Evolutionary conservation across 2,888 invertebrate genomes (phyloP), one percentile per base, ranked within the genome.

Genomic region (Dolomedes plantarius): DNA sequence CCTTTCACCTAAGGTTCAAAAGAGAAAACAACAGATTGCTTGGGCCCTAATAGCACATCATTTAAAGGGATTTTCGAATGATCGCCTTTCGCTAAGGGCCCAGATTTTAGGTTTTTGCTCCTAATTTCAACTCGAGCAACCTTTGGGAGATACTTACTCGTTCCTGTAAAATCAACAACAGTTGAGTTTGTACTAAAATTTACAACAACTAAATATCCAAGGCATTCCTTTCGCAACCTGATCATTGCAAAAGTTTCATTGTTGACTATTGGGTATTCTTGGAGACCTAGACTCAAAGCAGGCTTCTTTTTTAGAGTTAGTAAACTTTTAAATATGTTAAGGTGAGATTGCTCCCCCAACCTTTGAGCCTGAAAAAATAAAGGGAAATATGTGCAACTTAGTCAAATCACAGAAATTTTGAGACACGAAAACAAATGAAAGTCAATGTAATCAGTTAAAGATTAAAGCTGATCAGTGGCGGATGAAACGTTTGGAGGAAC

Each of bases 131-230:
- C 86, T 19, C 75, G 50, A 1, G 73, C 88, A 13, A 69, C 78
- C 19, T 88, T 88, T 0, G 88, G 88, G 0, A 88, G 39, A 28
- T 77, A 32, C 1, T 31, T 23, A 27, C 65, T 77, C 27, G 68
- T 86, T 2, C 32, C 50, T 16, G 69, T 73, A 23, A 95, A 93
- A 90, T 95, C 93, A 71, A 94, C 93, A 1, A 90, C 90, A 9
- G 92, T 92, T 2, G 90, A 90, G 36, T 91, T 90, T 11, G 91
- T 91, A 0, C 92, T 92, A 19, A 95, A 94, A 92, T 96, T 96
- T 90, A 94, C 94, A 71, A 94, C 93, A 29, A 95, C 94, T 89
- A 95, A 92, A 91, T 94, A 95, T 27, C 96, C 96, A 0, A 88
- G 88, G 13, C 87, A 73, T 6, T 87, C 88, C 50, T 88, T 88